Evolutionary conservation across 1,140 invertebrate genomes (phyloP), one percentile per base, ranked within the genome.

Genomic region (Drosophila bocqueti): DNA sequence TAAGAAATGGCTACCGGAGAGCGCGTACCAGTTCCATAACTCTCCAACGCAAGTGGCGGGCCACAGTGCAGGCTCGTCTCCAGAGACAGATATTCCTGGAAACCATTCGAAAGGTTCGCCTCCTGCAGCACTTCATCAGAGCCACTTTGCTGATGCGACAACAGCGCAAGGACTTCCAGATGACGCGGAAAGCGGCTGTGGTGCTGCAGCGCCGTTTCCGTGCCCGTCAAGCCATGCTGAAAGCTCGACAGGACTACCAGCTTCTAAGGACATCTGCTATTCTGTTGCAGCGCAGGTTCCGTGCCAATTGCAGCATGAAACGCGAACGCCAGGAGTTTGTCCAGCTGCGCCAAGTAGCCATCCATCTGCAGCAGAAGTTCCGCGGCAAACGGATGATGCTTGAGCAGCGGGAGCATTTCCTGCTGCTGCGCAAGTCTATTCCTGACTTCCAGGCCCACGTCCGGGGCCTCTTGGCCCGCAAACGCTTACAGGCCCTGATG

Each of bases 131-230:
- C 0, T 90, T 77, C 78, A 92, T 93, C 81, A 91, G 86, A 60
- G 78, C 85, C 5, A 79, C 84, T 16, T 11, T 81, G n/a, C 29
- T 58, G 2, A 89, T 89, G 65, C 85, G 65, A 34, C 54, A 72
- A 29, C 68, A 82, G 9, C 78, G 81, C 1, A 34, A 10, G 2
- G 36, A 82, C 7, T 96, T 93, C 79, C 75, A 93, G 18, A 62
- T 69, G 24, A 65, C 94, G 21, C 92, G 93, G 6, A 18, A 76
- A 15, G 91, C 93, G 10, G 91, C 91, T 29, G 74, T 93, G 16
- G 49, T 78, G 0, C 76, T 96, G n/a, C 95, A 96, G 81, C 76
- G 61, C 3, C 93, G 92, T 64, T 96, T 93, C 83, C 94, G 93
- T 71, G 93, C 93, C 21, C 78, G 73, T 4, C 72, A 93, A 52